Percentiles rank a stretch among this genome's conserved stretches.
phyloP scores from a whole-genome alignment of 2,797 vertebrate species.

The Hylomyscus alleni region DNA sequence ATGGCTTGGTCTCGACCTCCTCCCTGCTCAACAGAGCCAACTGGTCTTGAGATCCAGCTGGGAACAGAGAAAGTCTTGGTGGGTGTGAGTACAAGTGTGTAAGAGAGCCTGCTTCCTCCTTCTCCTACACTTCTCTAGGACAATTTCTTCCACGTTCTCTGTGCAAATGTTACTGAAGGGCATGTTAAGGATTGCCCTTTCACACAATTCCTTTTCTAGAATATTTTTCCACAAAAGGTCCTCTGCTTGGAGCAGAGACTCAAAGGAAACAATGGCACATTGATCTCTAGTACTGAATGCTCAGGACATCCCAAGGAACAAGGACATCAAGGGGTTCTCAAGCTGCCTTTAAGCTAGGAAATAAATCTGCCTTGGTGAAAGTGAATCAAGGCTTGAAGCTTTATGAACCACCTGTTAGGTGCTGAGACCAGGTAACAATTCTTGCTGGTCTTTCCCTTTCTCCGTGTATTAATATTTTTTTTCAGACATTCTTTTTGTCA shows the following conservation, averaged over 20 bases:
- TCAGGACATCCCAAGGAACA: rapidly evolving
- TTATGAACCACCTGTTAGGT: constrained; percentile 25
- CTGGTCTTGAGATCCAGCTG: neutral
- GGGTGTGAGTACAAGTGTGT: no score
- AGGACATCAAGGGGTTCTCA: neutral
- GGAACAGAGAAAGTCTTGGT: rapidly evolving
- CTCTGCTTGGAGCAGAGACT: neutral
- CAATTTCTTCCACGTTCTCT: neutral
- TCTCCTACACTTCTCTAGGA: neutral
- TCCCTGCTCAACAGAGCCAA: rapidly evolving
- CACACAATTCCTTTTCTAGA: neutral
- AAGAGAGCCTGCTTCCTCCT: rapidly evolving
- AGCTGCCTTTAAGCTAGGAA: constrained; percentile 23
- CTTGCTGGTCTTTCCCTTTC: neutral
- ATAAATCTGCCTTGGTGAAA: neutral
- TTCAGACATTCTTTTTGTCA: neutral
- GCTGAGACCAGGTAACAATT: neutral
- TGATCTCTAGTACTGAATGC: neutral
- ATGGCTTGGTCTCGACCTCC: neutral
- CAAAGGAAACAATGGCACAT: neutral
- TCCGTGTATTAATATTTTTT: neutral
- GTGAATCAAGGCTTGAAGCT: neutral
- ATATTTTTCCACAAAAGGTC: neutral
- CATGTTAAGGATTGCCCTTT: neutral
- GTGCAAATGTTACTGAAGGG: no score